These are phyloP conservation scores for Melanocharis versteri DNA, from an alignment of 2,113 vertebrate genomes.

Conservation along the genomic window DNA sequence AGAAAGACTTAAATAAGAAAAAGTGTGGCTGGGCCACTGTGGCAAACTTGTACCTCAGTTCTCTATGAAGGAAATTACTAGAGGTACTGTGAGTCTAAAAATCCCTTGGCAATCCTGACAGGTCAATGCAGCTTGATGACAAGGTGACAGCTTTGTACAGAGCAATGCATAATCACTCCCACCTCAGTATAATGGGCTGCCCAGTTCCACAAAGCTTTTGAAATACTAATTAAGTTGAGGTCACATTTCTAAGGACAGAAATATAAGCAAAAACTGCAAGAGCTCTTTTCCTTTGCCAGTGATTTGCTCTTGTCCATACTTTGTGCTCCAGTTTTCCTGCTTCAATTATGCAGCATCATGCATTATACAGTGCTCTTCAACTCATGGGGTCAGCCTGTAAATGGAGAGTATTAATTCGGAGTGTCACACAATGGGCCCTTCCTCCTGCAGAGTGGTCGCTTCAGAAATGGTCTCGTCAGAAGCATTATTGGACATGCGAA, in stretches of 20 bases:
- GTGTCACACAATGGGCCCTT: not conserved
- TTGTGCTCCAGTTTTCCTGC: not conserved
- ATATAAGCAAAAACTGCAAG: not conserved
- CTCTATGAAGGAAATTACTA: not conserved
- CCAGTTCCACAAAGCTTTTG: not conserved
- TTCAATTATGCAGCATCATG: constrained; percentile 37
- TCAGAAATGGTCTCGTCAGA: not conserved
- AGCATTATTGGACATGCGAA: rapidly evolving
- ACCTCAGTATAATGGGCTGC: not conserved
- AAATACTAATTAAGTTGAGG: not conserved
- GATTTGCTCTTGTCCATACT: not conserved
- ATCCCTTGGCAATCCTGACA: not conserved
- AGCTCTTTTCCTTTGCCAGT: not conserved
- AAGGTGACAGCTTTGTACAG: not conserved
- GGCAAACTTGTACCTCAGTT: not conserved
- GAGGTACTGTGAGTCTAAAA: not conserved
- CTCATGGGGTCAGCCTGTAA: not conserved
- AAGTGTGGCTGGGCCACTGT: not conserved
- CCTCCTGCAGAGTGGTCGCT: not conserved
- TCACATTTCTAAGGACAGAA: not conserved
- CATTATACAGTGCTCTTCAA: constrained; percentile 22
- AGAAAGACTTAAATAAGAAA: not conserved
- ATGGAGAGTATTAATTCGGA: not conserved
- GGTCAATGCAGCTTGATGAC: not conserved
- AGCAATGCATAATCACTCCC: not conserved